Evolutionary conservation across 2,113 vertebrate species (phyloP), one percentile per base, ranked within the genome.

Genomic region (Muntiacus reevesi): DNA sequence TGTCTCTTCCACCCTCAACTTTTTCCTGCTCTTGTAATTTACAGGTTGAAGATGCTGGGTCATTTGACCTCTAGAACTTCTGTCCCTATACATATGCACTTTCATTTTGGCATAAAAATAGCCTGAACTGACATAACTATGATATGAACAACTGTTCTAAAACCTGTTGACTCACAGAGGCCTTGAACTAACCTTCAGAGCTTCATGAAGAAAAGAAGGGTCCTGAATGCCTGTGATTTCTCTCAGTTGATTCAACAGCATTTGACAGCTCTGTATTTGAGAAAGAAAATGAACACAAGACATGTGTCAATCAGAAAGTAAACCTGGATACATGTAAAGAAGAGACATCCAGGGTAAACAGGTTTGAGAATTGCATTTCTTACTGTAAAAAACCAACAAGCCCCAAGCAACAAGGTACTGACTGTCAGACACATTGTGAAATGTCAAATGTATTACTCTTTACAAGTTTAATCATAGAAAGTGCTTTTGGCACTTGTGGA

Each of bases 221-320:
- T 99, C 99, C 84, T 99, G 99, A 98, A 99, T 99, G 57, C 99
- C 99, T 2, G 99, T 99, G 98, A 99, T 99, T 98, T 99, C 99
- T 91, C 97, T 99, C 98, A 99, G 98, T 98, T 99, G 99, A 98
- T 99, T 99, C 95, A 99, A 98, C 95, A 99, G 98, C 98, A 99
- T 99, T 95, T 99, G 99, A 95, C 97, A 98, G 40, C 98, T 99
- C 99, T 99, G 10, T 0, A 87, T 92, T 96, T 96, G 95, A 93
- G 50, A 62, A 87, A 95, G 8, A 96, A 96, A 94, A 83, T 79
- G 79, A 30, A 13, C 85, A 62, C 1, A 96, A 95, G 36, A 90
- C 8, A 60, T 0, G 1, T 14, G 40, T 97, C 90, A 90, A 64
- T 95, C 62, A 94, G n/a, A 94, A 91, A 88, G 55, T 17, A 97